A percentile compares a stretch with the other conserved stretches of the same genome.
These are phyloP conservation scores for Bovichtus variegatus DNA, from an alignment of 2,797 vertebrate genomes.

Conservation along the genomic window DNA sequence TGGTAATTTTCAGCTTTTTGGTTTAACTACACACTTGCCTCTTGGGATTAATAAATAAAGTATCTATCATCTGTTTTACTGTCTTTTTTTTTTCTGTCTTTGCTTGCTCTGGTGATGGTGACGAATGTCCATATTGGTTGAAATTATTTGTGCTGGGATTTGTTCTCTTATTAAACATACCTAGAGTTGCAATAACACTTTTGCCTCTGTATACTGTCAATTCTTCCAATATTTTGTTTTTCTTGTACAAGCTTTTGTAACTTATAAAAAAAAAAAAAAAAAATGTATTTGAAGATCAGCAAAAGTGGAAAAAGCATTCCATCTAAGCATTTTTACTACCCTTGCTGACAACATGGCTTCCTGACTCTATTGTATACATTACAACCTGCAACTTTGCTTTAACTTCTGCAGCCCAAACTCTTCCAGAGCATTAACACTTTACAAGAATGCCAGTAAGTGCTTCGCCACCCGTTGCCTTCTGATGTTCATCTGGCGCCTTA, in stretches of 20 bases:
- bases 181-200: background rate
- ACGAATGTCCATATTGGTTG: background rate
- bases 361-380: slow-evolving; percentile 28
- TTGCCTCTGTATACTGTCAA: slow-evolving; percentile 1
- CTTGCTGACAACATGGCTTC: slow-evolving; percentile 18
- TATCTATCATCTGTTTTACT: background rate
- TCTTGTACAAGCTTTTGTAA: slow-evolving; percentile 10
- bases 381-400: slow-evolving; percentile 36
- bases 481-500: background rate
- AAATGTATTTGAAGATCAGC: background rate
- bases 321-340: background rate
- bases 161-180: slow-evolving; percentile 6
- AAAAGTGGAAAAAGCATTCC: background rate
- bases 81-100: background rate
- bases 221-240: background rate
- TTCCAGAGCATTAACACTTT: background rate
- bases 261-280: background rate
- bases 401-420: slow-evolving; percentile 45
- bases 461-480: background rate
- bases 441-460: slow-evolving; percentile 35
- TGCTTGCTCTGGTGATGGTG: background rate
- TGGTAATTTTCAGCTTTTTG: slow-evolving; percentile 3
- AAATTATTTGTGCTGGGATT: slow-evolving; percentile 6
- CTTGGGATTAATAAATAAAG: slow-evolving; percentile 1
- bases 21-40: no score